Base-by-base conservation (phyloP, 2,113 vertebrate species). In the Prionailurus bengalensis region DNA sequence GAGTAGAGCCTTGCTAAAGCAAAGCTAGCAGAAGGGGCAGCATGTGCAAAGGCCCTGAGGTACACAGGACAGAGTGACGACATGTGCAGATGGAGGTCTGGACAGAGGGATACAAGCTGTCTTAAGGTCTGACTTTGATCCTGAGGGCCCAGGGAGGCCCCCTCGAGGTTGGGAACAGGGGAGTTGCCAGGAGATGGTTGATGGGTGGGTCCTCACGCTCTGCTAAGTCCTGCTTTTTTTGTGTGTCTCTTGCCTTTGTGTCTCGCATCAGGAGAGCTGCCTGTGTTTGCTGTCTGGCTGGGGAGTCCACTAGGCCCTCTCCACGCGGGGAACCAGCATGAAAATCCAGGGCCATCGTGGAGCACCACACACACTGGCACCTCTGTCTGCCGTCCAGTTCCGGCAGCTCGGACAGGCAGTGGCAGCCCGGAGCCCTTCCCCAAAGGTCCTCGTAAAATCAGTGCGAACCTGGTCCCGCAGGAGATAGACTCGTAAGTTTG, bases 301-400 rank as follows among this genome's bases (percentile, higher is more conserved):
- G 31, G 36, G 36, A 61, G 61, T 48, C 51, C 10, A 21, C 17
- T 33, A 21, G 23, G 8, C 21, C 36, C 13, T 53, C 15, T 79
- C 21, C 11, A 29, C 8, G 48, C 0, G 14, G 51, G 74, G 39
- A 79, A 55, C 8, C 2, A 2, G 76, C 16, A 12, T 3, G 71
- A 27, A 23, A 33, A 48, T 1, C 29, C 5, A 23, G 74, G 17
- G 31, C 63, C 12, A 1, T 7, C 23, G 2, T 8, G 4, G 12
- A 71, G 45, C 19, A 6, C 0, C 7, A 61, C 7, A 70, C 31
- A 7, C 0, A 11, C 21, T 48, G 13, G 5, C 2, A 9, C 36
- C 16, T 0, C 7, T 71, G 14, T 76, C 3, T 4, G 16, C 48
- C 39, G 1, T 12, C 51, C 39, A 36, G 31, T 15, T 51, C 36